These are phyloP conservation scores for Crotalus tigris DNA, from an alignment of 2,113 vertebrate species.

Conservation along the genomic window DNA sequence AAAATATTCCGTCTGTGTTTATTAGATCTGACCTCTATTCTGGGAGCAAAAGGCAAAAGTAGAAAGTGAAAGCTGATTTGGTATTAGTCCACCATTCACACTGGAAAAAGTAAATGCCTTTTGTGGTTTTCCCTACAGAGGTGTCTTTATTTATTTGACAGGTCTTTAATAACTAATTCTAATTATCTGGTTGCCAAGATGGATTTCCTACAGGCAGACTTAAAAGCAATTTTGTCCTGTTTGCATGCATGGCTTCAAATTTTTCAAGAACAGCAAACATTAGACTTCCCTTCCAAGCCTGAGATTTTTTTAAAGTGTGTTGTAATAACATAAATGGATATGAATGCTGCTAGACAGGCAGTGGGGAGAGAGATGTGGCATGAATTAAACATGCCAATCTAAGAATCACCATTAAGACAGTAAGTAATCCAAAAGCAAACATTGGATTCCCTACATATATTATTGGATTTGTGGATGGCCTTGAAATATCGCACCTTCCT, in stretches of 20 bases:
- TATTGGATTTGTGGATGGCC: background rate
- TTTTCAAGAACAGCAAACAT: constrained; percentile 86
- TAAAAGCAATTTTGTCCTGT: constrained; percentile 87
- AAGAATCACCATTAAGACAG: constrained; percentile 29
- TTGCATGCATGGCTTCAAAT: constrained; percentile 86
- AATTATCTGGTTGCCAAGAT: constrained; percentile 80
- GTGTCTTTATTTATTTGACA: constrained; percentile 81
- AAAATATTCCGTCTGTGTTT: constrained; percentile 58
- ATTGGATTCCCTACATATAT: background rate
- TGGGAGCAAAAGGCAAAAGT: constrained; percentile 67
- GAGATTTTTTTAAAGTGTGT: constrained; percentile 70
- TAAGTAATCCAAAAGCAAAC: background rate
- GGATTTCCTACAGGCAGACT: constrained; percentile 84
- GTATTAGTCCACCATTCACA: constrained; percentile 75
- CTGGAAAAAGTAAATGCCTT: constrained; percentile 77
- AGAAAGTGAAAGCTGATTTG: constrained; percentile 79
- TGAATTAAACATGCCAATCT: constrained; percentile 39
- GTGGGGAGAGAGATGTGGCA: constrained; percentile 45
- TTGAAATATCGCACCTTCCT: background rate
- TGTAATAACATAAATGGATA: constrained; percentile 65
- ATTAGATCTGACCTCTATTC: constrained; percentile 72
- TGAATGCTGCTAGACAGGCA: background rate
- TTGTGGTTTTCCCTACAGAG: constrained; percentile 80
- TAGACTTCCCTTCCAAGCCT: constrained; percentile 75
- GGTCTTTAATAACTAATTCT: constrained; percentile 89